Conservation (phyloP, 1,140 invertebrate genomes). For the Phymastichus coffea region DNA sequence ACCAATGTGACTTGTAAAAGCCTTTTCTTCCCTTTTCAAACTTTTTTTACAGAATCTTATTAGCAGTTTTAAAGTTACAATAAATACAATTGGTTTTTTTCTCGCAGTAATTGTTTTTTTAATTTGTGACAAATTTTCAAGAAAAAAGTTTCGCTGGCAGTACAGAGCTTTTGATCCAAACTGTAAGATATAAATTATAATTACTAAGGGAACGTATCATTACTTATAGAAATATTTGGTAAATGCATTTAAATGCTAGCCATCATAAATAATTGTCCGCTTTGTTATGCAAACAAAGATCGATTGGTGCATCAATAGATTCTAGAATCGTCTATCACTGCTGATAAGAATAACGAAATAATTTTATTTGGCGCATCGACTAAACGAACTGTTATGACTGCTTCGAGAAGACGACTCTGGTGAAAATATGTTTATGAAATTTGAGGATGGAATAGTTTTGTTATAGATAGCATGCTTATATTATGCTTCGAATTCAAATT, state of each 20-base stretch:
- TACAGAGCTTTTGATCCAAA: conserved; percentile 24
- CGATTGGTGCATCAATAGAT: conserved; percentile 8
- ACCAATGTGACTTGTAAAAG: conserved; percentile 24
- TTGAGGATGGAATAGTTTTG: no score
- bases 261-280: not conserved
- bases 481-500: no score
- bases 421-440: conserved; percentile 23
- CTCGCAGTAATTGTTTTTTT: not conserved
- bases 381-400: not conserved
- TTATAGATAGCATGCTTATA: no score
- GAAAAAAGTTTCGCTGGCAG: conserved; percentile 26
- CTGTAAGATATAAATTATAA: conserved; percentile 16
- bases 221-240: conserved; percentile 31
- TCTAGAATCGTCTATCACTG: conserved; percentile 27
- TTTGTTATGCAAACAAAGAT: conserved; percentile 6
- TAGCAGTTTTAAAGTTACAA: conserved; percentile 28
- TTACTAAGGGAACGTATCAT: conserved; percentile 25
- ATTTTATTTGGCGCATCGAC: conserved; percentile 19
- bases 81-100: conserved; percentile 18
- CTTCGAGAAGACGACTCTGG: conserved; percentile 3
- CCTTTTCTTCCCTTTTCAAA: conserved; percentile 11
- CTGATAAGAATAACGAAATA: conserved; percentile 25
- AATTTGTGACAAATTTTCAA: conserved; percentile 8
- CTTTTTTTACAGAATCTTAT: conserved; percentile 24
- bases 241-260: conserved; percentile 20